Percentiles rank a stretch among this genome's conserved stretches.
Evolutionary conservation across 1,140 invertebrate genomes (phyloP).

Genomic region (Drosophila baimaii): DNA sequence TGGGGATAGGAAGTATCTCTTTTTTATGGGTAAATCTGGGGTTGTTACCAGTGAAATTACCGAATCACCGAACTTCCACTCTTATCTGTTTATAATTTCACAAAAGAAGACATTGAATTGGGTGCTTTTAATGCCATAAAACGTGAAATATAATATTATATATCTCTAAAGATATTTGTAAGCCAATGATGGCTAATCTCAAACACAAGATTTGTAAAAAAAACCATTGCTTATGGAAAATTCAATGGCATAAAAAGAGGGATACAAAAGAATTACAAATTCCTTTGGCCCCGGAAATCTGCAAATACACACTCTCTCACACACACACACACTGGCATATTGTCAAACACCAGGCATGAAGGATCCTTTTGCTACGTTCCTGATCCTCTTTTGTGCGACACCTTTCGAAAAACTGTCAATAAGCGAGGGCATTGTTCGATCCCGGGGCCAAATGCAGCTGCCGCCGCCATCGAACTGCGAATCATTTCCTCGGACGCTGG

Average conservation of each 20-base stretch:
- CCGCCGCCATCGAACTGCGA: constrained; percentile 41
- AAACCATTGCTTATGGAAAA: constrained; percentile 22
- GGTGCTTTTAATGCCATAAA: background rate
- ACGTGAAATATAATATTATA: background rate
- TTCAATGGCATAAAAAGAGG: constrained; percentile 10
- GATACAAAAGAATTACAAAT: constrained; percentile 32
- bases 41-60: background rate
- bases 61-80: background rate
- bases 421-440: constrained; percentile 60
- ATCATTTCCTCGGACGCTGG: constrained; percentile 39
- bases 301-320: constrained; percentile 29
- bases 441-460: constrained; percentile 40
- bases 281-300: constrained; percentile 50
- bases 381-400: constrained; percentile 66
- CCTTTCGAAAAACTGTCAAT: constrained; percentile 76
- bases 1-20: constrained; percentile 25
- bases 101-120: background rate
- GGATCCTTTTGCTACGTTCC: constrained; percentile 40
- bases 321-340: constrained; percentile 28
- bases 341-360: constrained; percentile 32
- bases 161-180: background rate
- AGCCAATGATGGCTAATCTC: background rate
- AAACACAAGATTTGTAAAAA: constrained; percentile 6
- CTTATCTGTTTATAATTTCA: background rate
- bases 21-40: constrained; percentile 12